These are phyloP conservation scores for Poeciliopsis turneri DNA, from an alignment of 2,797 vertebrate genomes.

Conservation along the genomic window DNA sequence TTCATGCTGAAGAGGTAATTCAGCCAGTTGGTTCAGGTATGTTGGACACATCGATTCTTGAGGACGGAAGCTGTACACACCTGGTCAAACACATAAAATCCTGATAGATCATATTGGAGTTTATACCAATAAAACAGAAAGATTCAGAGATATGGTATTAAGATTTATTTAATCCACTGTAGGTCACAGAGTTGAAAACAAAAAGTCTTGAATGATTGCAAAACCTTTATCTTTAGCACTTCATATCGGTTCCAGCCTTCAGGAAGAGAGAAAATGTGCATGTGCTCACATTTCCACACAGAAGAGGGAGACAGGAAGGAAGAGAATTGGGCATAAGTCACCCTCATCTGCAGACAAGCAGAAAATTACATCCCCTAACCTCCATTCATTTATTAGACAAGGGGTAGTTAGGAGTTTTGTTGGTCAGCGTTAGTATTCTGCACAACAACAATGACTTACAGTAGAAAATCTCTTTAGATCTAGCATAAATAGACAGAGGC, in stretches of 20 bases:
- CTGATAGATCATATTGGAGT: background rate
- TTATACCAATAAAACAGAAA: background rate
- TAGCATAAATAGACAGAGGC: background rate
- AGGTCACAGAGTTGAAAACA: constrained; percentile 1
- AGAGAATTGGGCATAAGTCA: constrained; percentile 77
- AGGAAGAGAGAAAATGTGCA: constrained; percentile 27
- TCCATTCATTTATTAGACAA: constrained; percentile 78
- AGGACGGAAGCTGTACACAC: background rate
- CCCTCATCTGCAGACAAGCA: constrained; percentile 83
- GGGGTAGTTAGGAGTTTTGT: constrained; percentile 75
- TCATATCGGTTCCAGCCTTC: constrained; percentile 45
- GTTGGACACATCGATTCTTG: background rate
- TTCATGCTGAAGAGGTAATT: background rate
- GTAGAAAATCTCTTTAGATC: constrained; percentile 22
- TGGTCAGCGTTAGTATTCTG: constrained; percentile 75
- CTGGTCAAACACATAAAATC: background rate
- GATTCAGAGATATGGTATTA: background rate
- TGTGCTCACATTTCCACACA: constrained; percentile 32
- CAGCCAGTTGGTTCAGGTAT: background rate
- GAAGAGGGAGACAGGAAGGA: constrained; percentile 56
- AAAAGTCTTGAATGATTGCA: constrained; percentile 28
- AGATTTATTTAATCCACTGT: background rate
- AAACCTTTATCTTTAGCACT: constrained; percentile 40
- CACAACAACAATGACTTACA: constrained; percentile 51
- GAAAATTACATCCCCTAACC: constrained; percentile 81